These are phyloP conservation scores for Spatulosminthurus flaviceps DNA, from an alignment of 2,888 invertebrate species.

Conservation along the genomic window DNA sequence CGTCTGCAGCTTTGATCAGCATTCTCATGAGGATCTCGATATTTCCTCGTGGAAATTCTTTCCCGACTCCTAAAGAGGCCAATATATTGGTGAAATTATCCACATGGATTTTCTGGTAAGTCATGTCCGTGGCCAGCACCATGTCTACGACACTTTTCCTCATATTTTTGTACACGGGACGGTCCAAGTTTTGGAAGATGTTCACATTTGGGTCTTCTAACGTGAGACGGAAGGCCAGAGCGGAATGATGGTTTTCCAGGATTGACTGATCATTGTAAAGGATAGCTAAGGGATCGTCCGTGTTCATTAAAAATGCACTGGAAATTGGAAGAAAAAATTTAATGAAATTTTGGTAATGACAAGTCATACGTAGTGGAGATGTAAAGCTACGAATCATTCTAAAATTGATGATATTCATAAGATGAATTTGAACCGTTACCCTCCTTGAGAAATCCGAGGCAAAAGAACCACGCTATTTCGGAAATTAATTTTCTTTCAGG, in stretches of 20 bases:
- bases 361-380: too few relatives aligned
- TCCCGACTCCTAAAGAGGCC: too few relatives aligned
- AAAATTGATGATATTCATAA: too few relatives aligned
- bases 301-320: too few relatives aligned
- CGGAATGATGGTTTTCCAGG: conserved; percentile 43
- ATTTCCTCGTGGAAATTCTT: not conserved
- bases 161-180: conserved; percentile 16
- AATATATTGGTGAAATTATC: conserved; percentile 31
- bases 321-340: too few relatives aligned
- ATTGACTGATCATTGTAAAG: conserved; percentile 46
- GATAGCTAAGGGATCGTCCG: too few relatives aligned
- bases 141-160: conserved; percentile 39
- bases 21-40: conserved; percentile 20
- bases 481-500: too few relatives aligned
- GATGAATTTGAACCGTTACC: too few relatives aligned
- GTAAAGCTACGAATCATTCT: too few relatives aligned
- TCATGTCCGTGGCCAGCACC: conserved; percentile 46
- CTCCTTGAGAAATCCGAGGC: too few relatives aligned
- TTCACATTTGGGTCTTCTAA: conserved; percentile 28
- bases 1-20: conserved; percentile 43
- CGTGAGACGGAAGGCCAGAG: conserved; percentile 33
- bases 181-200: conserved; percentile 38
- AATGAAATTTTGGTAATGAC: too few relatives aligned
- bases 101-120: conserved; percentile 21
- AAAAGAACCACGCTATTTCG: too few relatives aligned